These are phyloP conservation scores for Hemaris fuciformis DNA, from an alignment of 2,888 invertebrate species.

Conservation along the genomic window DNA sequence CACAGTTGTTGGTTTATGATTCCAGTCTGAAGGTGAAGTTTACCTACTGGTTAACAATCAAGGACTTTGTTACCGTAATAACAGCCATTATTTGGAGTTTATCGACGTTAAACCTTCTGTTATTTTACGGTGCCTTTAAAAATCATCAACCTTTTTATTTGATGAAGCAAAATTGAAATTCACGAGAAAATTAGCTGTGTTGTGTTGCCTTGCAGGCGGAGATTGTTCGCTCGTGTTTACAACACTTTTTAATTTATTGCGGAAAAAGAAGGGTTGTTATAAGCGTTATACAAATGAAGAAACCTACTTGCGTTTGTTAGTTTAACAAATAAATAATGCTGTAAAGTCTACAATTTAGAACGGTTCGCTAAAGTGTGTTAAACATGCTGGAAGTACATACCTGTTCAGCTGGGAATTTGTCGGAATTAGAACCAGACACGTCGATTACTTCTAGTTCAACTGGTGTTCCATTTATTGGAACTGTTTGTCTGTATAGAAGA, in stretches of 20 bases:
- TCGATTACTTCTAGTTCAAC: conserved; percentile 90
- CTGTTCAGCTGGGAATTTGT: conserved; percentile 83
- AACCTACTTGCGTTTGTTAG: neutral
- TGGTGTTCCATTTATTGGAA: conserved; percentile 86
- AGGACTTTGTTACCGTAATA: conserved; percentile 30
- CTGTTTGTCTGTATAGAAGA: conserved; percentile 88
- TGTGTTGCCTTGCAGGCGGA: neutral
- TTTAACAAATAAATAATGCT: neutral
- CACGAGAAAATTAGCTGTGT: neutral
- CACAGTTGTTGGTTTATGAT: conserved; percentile 42
- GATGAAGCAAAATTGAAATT: neutral
- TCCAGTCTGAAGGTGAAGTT: conserved; percentile 60
- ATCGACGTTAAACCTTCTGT: conserved; percentile 41
- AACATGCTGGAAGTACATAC: conserved; percentile 43
- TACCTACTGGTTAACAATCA: conserved; percentile 36
- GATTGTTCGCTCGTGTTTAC: neutral
- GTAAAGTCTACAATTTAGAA: conserved; percentile 13
- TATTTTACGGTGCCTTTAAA: conserved; percentile 36
- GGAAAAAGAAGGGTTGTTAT: neutral
- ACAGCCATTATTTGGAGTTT: conserved; percentile 21
- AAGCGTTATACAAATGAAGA: neutral
- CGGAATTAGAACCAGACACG: conserved; percentile 86
- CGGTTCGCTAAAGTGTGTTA: conserved; percentile 4
- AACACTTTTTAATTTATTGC: neutral
- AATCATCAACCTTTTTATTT: neutral